phyloP scores from a whole-genome alignment of 2,113 vertebrate genomes.

The Phrynosoma platyrhinos region DNA sequence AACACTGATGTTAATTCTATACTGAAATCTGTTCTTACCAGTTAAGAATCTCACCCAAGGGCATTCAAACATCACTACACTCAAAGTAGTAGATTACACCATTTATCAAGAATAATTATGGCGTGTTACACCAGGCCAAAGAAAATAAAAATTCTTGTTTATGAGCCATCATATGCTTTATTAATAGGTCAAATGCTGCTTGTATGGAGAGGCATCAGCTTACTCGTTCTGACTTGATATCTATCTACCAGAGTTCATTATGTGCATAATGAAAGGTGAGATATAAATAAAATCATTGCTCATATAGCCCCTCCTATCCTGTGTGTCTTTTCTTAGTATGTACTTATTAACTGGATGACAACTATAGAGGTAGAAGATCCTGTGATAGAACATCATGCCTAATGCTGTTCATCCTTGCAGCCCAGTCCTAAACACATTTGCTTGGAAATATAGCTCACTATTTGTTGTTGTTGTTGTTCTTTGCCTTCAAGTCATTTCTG shows the following conservation, averaged over 20 bases:
- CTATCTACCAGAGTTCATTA: not conserved
- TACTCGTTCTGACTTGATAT: not conserved
- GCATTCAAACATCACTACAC: not conserved
- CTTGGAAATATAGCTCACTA: not conserved
- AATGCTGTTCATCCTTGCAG: not conserved
- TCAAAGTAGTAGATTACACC: constrained; percentile 1
- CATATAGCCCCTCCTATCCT: not conserved
- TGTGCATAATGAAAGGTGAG: not conserved
- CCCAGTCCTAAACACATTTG: not conserved
- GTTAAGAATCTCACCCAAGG: not conserved
- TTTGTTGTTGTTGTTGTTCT: too few relatives aligned
- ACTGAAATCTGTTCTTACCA: constrained; percentile 19
- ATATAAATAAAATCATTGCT: too few relatives aligned
- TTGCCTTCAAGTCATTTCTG: too few relatives aligned
- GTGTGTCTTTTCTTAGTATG: not conserved
- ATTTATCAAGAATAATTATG: constrained; percentile 17
- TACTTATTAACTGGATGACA: not conserved
- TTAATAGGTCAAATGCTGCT: not conserved
- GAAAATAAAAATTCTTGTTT: not conserved
- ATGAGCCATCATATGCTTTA: not conserved
- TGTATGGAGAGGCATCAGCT: not conserved
- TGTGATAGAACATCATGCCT: not conserved
- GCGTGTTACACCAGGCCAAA: not conserved
- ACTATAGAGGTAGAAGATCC: not conserved
- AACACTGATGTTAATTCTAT: not conserved